Evolutionary conservation across 2,888 invertebrate genomes (phyloP).

Genomic region (Schizotus pectinicornis): DNA sequence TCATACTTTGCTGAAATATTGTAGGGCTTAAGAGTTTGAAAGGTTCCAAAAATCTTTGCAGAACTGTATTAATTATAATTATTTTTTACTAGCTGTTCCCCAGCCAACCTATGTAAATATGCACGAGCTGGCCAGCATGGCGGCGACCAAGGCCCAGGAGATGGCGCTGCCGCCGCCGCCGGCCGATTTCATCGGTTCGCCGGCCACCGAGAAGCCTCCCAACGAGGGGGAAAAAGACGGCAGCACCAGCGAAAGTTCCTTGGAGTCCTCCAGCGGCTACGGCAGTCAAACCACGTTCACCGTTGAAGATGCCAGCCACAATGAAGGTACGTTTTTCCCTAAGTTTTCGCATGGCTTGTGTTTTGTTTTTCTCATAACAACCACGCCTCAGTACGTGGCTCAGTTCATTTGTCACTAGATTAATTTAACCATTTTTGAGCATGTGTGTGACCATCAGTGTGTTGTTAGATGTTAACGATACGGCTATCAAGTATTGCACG

Average conservation of each 20-base stretch:
- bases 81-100: conserved; percentile 58
- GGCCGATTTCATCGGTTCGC: conserved; percentile 56
- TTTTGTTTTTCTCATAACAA: conserved; percentile 27
- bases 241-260: conserved; percentile 75
- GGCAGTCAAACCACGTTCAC: conserved; percentile 78
- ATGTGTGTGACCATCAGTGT: conserved; percentile 52
- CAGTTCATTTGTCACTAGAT: background rate
- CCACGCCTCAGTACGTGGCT: background rate
- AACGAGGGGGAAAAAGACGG: conserved; percentile 60
- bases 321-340: conserved; percentile 39
- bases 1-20: too few relatives aligned
- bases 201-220: conserved; percentile 59
- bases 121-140: conserved; percentile 86
- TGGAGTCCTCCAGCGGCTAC: conserved; percentile 79
- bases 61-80: too few relatives aligned
- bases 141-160: conserved; percentile 75
- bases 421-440: conserved; percentile 36
- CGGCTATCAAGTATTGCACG: conserved; percentile 65
- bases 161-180: conserved; percentile 66
- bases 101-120: conserved; percentile 91
- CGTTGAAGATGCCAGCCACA: conserved; percentile 59
- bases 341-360: conserved; percentile 18
- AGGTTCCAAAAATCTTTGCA: too few relatives aligned
- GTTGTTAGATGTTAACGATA: conserved; percentile 59
- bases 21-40: too few relatives aligned